Base-by-base conservation (phyloP, 1,140 invertebrate genomes). In the Zaprionus davidi region DNA sequence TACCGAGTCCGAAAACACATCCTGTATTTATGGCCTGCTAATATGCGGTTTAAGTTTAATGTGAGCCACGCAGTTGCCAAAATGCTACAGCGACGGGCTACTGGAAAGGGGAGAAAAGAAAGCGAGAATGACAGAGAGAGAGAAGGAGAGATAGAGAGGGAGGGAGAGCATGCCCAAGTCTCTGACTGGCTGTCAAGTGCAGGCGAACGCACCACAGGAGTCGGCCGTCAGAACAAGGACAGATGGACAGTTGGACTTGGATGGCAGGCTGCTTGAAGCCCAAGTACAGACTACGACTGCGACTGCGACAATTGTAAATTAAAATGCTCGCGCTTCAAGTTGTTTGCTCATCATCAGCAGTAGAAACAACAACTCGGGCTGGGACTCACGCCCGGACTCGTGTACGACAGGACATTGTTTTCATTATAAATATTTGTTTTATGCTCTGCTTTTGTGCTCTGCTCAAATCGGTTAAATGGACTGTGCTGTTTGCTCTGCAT, bases 361-460 rank as follows among this genome's bases (percentile, higher is more conserved):
- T 44, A 63, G 44, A 5, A 44, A 28, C 11, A 55, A 55, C 41
- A 58, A 15, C 49, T 57, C 41, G 5, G 17, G 57, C 66, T 41
- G 17, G 55, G 46, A 66, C 41, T 44, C 57, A 62, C 55, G 36
- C 28, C 69, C 51, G 34, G 63, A n/a, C 41, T 36, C 41, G 51
- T n/a, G n/a, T 22, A 67, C 46, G 58, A 38, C 20, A 82, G 73
- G 67, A 85, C 86, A 85, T 90, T 90, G 79, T 85, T 90, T 72
- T 85, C 82, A 71, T 77, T 79, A 77, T 71, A 90, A 90, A 90
- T 90, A 90, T 90, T 90, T 90, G 77, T 82, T 90, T 88, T 81
- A 70, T 76, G 71, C 71, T 82, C 68, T 63, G 60, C 59, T 86
- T 78, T 68, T 53, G 41, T 69, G 51, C 44, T 24, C 71, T 51